Evolutionary conservation across 2,888 invertebrate genomes (phyloP), one percentile per base, ranked within the genome.

Genomic region (Drosophila putrida): DNA sequence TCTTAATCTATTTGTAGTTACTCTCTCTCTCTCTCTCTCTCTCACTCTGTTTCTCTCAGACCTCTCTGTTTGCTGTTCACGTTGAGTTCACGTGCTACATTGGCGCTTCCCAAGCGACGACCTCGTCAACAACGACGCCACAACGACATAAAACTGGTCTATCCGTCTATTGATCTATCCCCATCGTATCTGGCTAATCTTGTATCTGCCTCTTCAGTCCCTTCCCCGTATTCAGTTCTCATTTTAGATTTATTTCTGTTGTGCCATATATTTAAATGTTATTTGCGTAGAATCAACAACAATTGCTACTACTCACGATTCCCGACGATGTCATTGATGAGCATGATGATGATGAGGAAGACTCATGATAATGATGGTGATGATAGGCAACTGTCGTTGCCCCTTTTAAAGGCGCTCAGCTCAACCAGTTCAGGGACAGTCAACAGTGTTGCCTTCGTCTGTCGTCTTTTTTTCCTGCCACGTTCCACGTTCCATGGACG

Each of bases 391-490:
- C 68, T 64, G 79, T 46, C 84, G 49, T 63, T 77, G 71, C 53
- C 64, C 72, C 58, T 33, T 44, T 10, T 6, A 50, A 67, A 75
- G 61, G 69, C 69, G 47, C 54, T 64, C 54, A 38, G 46, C 47
- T 82, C 68, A 81, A 83, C 86, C 83, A 72, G 83, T 83, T 86
- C 86, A 81, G 79, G 86, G 82, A 69, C 84, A 71, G 63, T 77
- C 67, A 53, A 57, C 65, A 13, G 33, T 11, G 47, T 15, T 10
- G 53, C 27, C 20, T 35, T 15, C 9, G 53, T 31, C 20, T 35
- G n/a, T 8, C 39, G 1, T 20, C 20, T 20, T 20, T 20, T 20
- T 20, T 55, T 67, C 61, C 62, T 59, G 62, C 66, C 78, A 71
- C 33, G 20, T 15, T 49, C 66, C 78, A 71, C 33, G 20, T 15